phyloP scores from a whole-genome alignment of 2,888 invertebrate genomes.

The Dilophus febrilis region DNA sequence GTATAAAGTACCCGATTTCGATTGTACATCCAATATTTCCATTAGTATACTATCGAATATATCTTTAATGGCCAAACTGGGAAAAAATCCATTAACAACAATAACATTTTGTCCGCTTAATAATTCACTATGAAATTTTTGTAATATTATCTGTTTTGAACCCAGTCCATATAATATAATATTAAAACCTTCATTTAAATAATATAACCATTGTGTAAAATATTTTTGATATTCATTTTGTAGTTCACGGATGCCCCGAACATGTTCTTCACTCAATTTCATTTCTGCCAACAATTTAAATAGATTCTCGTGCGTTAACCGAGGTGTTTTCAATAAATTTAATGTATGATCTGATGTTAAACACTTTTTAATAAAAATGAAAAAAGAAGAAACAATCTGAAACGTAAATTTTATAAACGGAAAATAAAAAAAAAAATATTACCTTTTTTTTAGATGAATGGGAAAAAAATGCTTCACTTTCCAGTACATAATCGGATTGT shows the following conservation, averaged over 20 bases:
- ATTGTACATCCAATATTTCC: slow-evolving; percentile 46
- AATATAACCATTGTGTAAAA: slow-evolving; percentile 56
- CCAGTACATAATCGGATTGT: slow-evolving; percentile 37
- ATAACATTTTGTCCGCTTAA: slow-evolving; percentile 48
- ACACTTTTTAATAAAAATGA: too few relatives aligned
- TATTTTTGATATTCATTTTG: slow-evolving; percentile 37
- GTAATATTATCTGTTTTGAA: slow-evolving; percentile 64
- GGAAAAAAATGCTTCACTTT: slow-evolving; percentile 51
- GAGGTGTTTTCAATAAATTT: slow-evolving; percentile 53
- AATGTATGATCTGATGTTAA: slow-evolving; percentile 66
- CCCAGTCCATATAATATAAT: slow-evolving; percentile 79
- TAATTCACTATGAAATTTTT: slow-evolving; percentile 50
- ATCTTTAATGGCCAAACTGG: slow-evolving; percentile 72
- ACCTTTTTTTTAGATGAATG: slow-evolving; percentile 38
- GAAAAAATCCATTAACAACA: slow-evolving; percentile 84
- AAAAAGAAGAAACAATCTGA: too few relatives aligned
- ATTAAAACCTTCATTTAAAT: slow-evolving; percentile 67
- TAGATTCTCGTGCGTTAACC: slow-evolving; percentile 47
- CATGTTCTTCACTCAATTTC: slow-evolving; percentile 40
- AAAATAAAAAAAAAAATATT: slow-evolving; percentile 21
- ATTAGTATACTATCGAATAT: slow-evolving; percentile 54
- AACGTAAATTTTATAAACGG: not conserved
- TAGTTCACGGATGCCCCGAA: slow-evolving; percentile 36
- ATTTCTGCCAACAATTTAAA: slow-evolving; percentile 37
- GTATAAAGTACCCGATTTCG: slow-evolving; percentile 40